Conservation (phyloP, 2,888 invertebrate genomes). For the Rugalucina vietnamica region DNA sequence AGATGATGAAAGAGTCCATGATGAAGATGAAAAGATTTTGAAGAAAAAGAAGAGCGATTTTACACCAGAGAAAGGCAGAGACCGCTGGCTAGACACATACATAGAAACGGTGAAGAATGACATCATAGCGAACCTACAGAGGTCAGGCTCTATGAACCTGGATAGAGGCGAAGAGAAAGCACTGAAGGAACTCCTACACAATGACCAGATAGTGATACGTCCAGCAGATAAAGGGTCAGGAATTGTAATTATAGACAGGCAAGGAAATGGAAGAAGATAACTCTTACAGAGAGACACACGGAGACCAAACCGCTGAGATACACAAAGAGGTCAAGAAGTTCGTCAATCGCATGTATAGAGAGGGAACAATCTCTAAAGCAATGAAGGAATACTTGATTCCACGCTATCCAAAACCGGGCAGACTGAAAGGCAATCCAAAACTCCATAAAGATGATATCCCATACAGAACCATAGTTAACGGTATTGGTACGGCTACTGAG, state of each 20-base stretch:
- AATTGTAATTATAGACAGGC: constrained; percentile 11
- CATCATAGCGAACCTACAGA: background rate
- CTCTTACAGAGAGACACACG: background rate
- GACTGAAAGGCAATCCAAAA: constrained; percentile 28
- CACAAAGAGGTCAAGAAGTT: background rate
- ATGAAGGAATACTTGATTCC: background rate
- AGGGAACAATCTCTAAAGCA: background rate
- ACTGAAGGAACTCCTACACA: background rate
- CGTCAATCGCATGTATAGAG: background rate
- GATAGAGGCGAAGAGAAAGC: constrained; percentile 3
- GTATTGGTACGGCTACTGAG: constrained; percentile 24
- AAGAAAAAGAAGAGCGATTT: background rate
- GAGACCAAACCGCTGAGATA: background rate
- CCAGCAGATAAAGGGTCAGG: constrained; percentile 32
- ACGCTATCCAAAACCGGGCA: background rate
- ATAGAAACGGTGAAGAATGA: constrained; percentile 11
- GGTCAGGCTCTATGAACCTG: background rate
- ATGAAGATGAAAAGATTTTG: background rate
- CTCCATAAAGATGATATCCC: constrained; percentile 24
- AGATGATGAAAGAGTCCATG: background rate
- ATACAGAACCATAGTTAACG: constrained; percentile 18
- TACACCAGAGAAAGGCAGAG: constrained; percentile 3
- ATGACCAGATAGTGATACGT: constrained; percentile 18
- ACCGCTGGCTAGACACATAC: constrained; percentile 9
- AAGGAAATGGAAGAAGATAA: background rate